These are phyloP conservation scores for Acyrthosiphon pisum DNA, from an alignment of 1,140 invertebrate species.

Conservation along the genomic window DNA sequence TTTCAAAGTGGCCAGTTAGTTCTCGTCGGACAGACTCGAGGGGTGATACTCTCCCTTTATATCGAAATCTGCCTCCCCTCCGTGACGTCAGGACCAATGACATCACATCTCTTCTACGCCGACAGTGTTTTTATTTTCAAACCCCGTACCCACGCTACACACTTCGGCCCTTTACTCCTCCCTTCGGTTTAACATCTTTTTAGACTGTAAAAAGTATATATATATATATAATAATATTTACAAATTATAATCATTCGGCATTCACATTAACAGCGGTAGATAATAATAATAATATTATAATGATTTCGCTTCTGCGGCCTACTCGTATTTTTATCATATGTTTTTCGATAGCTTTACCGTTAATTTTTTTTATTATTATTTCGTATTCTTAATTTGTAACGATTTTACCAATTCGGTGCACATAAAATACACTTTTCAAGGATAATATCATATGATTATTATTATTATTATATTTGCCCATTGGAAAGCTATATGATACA, in stretches of 20 bases:
- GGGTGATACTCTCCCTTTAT: slow-evolving; percentile 49
- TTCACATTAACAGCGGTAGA: not conserved
- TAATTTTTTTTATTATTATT: not conserved
- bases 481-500: not conserved
- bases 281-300: not conserved
- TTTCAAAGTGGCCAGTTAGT: slow-evolving; percentile 52
- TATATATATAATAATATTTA: not conserved
- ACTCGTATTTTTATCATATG: not conserved
- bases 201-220: not conserved
- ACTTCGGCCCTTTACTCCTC: not conserved
- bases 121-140: slow-evolving; percentile 46
- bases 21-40: slow-evolving; percentile 48
- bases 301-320: not conserved
- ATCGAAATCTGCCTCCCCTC: slow-evolving; percentile 40
- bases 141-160: not conserved
- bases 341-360: not conserved
- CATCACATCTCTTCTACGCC: slow-evolving; percentile 36
- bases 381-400: not conserved
- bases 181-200: not conserved
- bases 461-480: not conserved
- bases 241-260: not conserved
- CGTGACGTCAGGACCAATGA: slow-evolving; percentile 54
- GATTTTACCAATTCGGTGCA: not conserved
- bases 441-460: not conserved
- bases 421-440: not conserved